These are phyloP conservation scores for Gymnocheta viridis DNA, from an alignment of 2,888 invertebrate genomes.

Conservation along the genomic window DNA sequence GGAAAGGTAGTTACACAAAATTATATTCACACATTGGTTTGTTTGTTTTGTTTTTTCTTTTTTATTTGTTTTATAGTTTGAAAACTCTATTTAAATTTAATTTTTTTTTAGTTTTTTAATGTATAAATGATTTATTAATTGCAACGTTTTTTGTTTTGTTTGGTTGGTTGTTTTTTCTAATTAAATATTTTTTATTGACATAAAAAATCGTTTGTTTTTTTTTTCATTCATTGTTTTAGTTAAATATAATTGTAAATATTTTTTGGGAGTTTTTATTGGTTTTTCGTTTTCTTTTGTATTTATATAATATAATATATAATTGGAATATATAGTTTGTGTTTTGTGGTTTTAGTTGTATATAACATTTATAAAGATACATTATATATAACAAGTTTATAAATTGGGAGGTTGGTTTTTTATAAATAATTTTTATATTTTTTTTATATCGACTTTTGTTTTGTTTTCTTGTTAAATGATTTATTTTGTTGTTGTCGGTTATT, in stretches of 20 bases:
- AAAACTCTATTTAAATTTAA: conserved; percentile 42
- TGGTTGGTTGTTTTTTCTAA: too few relatives aligned
- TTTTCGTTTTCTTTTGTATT: conserved; percentile 34
- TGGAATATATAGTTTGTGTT: conserved; percentile 65
- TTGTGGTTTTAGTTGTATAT: conserved; percentile 64
- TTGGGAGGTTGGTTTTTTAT: conserved; percentile 64
- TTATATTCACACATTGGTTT: conserved; percentile 61
- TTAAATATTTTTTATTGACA: conserved; percentile 62
- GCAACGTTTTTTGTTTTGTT: conserved; percentile 44
- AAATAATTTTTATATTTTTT: conserved; percentile 37
- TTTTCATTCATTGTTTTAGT: conserved; percentile 47
- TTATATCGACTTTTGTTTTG: too few relatives aligned
- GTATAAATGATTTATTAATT: conserved; percentile 62
- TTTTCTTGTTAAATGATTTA: conserved; percentile 13
- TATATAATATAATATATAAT: conserved; percentile 70
- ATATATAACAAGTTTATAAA: conserved; percentile 71
- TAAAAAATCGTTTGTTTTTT: conserved; percentile 62
- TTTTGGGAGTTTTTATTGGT: conserved; percentile 35
- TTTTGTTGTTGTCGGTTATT: conserved; percentile 33
- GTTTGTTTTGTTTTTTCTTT: conserved; percentile 24
- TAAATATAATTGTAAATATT: conserved; percentile 70
- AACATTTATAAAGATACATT: conserved; percentile 70
- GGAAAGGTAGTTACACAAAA: conserved; percentile 71
- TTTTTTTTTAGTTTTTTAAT: conserved; percentile 13
- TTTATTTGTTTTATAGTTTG: conserved; percentile 43